Evolutionary conservation across 2,888 invertebrate species (phyloP).

Genomic region (Caenorhabditis sp.): DNA sequence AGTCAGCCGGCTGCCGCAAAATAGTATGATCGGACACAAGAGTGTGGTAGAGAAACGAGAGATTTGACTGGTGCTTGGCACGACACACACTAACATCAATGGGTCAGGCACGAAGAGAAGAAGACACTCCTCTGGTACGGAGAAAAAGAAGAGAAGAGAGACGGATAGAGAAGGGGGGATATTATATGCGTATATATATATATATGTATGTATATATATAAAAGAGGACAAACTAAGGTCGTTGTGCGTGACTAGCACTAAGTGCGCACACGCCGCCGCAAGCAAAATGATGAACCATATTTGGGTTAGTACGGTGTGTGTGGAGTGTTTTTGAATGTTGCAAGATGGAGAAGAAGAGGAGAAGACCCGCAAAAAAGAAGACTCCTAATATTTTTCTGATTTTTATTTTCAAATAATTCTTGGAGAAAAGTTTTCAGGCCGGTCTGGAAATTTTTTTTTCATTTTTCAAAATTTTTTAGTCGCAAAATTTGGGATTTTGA

Average conservation of each 20-base stretch:
- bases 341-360: no score
- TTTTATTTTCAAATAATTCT: no score
- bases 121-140: conserved; percentile 4
- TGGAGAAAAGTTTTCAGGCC: no score
- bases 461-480: no score
- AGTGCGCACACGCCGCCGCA: not conserved
- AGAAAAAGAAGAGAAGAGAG: not conserved
- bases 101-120: conserved; percentile 34
- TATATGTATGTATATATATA: not conserved
- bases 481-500: no score
- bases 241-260: conserved; percentile 5
- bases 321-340: no score
- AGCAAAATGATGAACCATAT: not conserved
- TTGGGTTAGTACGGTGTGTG: no score
- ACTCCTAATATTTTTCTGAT: no score
- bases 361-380: no score
- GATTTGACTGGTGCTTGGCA: conserved; percentile 30
- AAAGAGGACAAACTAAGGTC: conserved; percentile 13
- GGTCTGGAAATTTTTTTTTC: no score
- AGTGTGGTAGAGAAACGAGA: conserved; percentile 11
- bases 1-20: conserved; percentile 13
- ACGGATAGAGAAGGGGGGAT: not conserved
- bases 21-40: not conserved
- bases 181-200: not conserved
- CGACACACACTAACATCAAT: conserved; percentile 17